Conservation (phyloP, 2,888 invertebrate genomes). For the Scrobipalpa costella region DNA sequence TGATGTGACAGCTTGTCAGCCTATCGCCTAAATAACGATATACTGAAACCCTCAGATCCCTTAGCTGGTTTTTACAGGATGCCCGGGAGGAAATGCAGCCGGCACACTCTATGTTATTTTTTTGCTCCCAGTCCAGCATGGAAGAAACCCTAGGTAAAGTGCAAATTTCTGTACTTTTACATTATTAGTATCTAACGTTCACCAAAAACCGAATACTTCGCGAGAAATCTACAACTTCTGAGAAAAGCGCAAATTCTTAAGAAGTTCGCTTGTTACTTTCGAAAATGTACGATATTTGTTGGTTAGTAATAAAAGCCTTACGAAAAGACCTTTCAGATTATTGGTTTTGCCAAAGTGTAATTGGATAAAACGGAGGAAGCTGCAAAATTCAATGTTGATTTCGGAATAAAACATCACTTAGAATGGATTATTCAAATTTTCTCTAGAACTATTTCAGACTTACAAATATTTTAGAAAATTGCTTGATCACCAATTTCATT, state of each 20-base stretch:
- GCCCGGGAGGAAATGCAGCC: no score
- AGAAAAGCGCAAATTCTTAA: neutral
- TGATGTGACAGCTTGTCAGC: no score
- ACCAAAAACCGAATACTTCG: neutral
- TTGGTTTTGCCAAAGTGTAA: conserved; percentile 8
- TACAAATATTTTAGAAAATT: no score
- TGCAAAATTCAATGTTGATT: neutral
- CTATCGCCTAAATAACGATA: no score
- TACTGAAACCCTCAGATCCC: no score
- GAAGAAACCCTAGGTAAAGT: no score
- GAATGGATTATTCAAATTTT: no score
- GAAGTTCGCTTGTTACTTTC: neutral
- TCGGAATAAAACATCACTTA: neutral
- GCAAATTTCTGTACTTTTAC: neutral
- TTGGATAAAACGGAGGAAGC: neutral
- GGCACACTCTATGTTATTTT: no score
- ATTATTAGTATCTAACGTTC: neutral
- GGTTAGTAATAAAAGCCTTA: neutral
- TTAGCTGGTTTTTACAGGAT: no score
- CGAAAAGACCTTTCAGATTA: neutral
- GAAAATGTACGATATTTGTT: conserved; percentile 4
- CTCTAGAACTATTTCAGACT: no score
- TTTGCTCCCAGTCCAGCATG: no score
- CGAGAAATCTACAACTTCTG: neutral
- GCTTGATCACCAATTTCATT: no score